These are phyloP conservation scores for Achroia grisella DNA, from an alignment of 1,140 invertebrate genomes.

Conservation along the genomic window DNA sequence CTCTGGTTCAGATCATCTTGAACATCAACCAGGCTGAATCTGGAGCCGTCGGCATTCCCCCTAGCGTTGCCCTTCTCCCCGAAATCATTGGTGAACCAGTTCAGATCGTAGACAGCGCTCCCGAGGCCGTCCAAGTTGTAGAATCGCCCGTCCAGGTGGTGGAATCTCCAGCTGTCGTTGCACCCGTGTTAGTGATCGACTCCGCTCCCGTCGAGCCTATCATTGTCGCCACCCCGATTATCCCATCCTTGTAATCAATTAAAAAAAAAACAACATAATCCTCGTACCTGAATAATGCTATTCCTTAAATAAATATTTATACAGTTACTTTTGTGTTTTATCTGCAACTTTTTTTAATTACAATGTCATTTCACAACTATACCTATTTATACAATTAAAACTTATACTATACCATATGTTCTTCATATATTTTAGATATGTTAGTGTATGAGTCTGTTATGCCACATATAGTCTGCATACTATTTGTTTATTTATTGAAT, in stretches of 20 bases:
- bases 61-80: neutral
- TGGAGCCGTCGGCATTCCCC: slow-evolving; percentile 1
- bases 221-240: slow-evolving; percentile 7
- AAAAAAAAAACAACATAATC: no score
- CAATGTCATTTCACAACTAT: no score
- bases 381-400: no score
- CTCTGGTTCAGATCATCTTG: slow-evolving; percentile 15
- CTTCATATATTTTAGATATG: no score
- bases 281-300: neutral
- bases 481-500: no score
- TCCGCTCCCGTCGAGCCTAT: slow-evolving; percentile 7
- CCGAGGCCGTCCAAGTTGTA: slow-evolving; percentile 1
- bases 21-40: slow-evolving; percentile 11
- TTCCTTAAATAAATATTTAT: neutral
- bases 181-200: no score
- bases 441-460: no score
- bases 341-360: no score
- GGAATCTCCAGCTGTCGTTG: no score
- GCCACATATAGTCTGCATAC: no score
- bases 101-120: neutral
- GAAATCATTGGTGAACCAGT: slow-evolving; percentile 3
- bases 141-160: neutral
- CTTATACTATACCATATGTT: no score
- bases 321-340: no score
- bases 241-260: slow-evolving; percentile 7